These are phyloP conservation scores for Antechinus stuartii DNA, from an alignment of 2,113 vertebrate genomes.

Conservation along the genomic window DNA sequence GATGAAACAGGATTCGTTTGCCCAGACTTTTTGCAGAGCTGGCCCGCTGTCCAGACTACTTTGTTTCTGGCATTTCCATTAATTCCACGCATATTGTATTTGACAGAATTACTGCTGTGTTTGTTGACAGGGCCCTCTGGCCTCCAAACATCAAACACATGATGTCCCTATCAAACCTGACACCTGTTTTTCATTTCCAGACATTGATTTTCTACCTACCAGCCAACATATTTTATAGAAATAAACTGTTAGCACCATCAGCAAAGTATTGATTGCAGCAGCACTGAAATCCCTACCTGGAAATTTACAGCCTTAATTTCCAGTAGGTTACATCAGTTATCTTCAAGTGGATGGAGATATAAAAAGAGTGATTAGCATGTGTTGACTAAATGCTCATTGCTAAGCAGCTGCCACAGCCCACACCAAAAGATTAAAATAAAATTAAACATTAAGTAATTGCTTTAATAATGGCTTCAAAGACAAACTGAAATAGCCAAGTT, in stretches of 20 bases:
- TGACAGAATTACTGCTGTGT: slow-evolving; percentile 78
- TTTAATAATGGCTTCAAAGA: slow-evolving; percentile 37
- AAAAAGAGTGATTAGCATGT: slow-evolving; percentile 72
- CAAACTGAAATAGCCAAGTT: slow-evolving; percentile 9
- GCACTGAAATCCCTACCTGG: slow-evolving; percentile 78
- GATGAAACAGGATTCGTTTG: neutral
- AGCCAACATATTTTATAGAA: slow-evolving; percentile 78
- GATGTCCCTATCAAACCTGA: slow-evolving; percentile 79
- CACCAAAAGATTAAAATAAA: slow-evolving; percentile 65
- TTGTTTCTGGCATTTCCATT: slow-evolving; percentile 74
- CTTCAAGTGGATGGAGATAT: slow-evolving; percentile 77
- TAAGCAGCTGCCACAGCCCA: slow-evolving; percentile 33
- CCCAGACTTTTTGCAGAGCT: slow-evolving; percentile 26
- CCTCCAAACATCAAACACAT: slow-evolving; percentile 71
- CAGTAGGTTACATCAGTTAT: slow-evolving; percentile 79
- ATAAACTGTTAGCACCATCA: slow-evolving; percentile 83
- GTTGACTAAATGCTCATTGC: slow-evolving; percentile 71
- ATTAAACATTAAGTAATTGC: slow-evolving; percentile 62
- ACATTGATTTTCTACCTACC: slow-evolving; percentile 81
- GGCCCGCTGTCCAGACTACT: slow-evolving; percentile 37
- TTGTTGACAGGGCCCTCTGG: slow-evolving; percentile 75
- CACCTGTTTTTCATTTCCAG: slow-evolving; percentile 83
- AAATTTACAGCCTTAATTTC: slow-evolving; percentile 86
- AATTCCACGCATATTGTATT: slow-evolving; percentile 70
- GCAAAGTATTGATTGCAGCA: slow-evolving; percentile 84